Conservation (phyloP, 2,888 invertebrate species). For the Anthrax anthrax region DNA sequence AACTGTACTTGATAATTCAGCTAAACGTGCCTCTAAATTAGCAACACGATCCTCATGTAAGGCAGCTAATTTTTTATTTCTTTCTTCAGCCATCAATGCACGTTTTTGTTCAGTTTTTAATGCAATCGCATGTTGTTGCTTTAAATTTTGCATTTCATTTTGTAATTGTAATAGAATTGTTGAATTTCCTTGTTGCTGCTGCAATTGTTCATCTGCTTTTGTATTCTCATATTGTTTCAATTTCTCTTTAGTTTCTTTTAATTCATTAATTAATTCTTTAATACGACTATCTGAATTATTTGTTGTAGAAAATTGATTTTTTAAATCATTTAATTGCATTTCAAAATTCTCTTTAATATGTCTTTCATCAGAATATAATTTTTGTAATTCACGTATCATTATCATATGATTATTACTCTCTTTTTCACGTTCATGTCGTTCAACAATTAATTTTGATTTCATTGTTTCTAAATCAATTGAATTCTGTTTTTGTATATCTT, state of each 20-base stretch:
- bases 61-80: constrained; percentile 49
- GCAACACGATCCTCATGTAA: constrained; percentile 65
- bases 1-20: constrained; percentile 64
- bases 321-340: constrained; percentile 41
- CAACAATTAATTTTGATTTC: constrained; percentile 57
- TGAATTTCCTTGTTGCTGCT: constrained; percentile 36
- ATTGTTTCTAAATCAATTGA: constrained; percentile 48
- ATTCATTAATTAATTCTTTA: constrained; percentile 43
- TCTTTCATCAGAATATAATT: constrained; percentile 58
- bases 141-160: constrained; percentile 55
- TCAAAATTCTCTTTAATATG: constrained; percentile 60
- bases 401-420: constrained; percentile 63
- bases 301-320: constrained; percentile 33
- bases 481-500: constrained; percentile 41
- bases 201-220: constrained; percentile 9
- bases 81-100: constrained; percentile 55
- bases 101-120: constrained; percentile 61
- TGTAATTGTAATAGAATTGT: constrained; percentile 46
- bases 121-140: constrained; percentile 56
- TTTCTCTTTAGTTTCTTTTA: constrained; percentile 47
- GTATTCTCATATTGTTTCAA: constrained; percentile 45
- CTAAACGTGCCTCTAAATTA: constrained; percentile 56
- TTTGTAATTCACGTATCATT: constrained; percentile 68
- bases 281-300: constrained; percentile 24
- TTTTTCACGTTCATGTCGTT: constrained; percentile 67